Evolutionary conservation across 2,113 vertebrate genomes (phyloP), one percentile per base, ranked within the genome.

Genomic region (Rhinoptilus africanus): DNA sequence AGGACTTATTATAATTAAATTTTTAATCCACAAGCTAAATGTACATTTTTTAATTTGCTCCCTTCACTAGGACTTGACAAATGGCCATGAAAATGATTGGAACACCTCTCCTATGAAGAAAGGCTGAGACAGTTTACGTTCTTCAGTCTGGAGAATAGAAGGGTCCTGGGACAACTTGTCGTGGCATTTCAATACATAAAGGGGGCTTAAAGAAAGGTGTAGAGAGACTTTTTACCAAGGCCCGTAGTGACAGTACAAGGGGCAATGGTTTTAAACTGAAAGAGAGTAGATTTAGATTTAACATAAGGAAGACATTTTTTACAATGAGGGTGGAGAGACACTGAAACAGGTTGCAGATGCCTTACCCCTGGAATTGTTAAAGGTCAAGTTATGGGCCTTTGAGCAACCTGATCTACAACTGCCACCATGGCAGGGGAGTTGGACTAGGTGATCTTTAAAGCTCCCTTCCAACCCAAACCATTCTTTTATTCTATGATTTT

Each of bases 141-240:
- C 28, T 56, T 85, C 32, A 28, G 1, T 6, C 23, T 35, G 14
- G 35, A 66, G 43, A 77, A 60, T 19, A 74, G 22, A 62, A 78
- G 15, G 15, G 7, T 41, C 15, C 1, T 14, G 28, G 20, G 2
- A 81, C 3, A 54, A 1, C 2, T 37, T 32, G 43, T 13, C 13
- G 21, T 8, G 15, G 24, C 35, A 7, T 84, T 74, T 64, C 34
- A 30, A 9, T 9, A 30, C 11, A 43, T 60, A 53, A 53, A 81
- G 10, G 7, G 20, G 8, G 2, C 6, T 27, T 51, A 45, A 27
- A 15, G 20, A 68, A 78, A 68, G 24, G 4, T 47, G 12, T 21
- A 26, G 48, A 74, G 24, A 62, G 4, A 53, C 12, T 76, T 82
- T 30, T 62, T n/a, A n/a, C 16, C 20, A 73, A 20, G 10, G 75